phyloP scores from a whole-genome alignment of 2,888 invertebrate genomes.

The Sinhomidia bicolor region DNA sequence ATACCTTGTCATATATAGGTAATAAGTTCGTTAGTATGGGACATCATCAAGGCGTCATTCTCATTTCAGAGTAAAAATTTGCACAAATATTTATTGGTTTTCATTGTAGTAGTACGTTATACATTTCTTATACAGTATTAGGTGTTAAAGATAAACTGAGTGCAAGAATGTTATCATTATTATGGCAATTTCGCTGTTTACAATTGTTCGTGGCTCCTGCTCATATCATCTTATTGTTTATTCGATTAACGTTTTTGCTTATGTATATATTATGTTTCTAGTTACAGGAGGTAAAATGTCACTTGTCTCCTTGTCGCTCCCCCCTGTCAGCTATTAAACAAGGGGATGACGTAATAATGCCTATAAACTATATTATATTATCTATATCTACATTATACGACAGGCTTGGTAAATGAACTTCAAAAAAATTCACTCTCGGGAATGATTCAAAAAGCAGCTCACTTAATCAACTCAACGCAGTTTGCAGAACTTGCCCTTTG shows the following conservation, averaged over 20 bases:
- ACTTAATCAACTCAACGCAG: conserved; percentile 17
- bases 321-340: conserved; percentile 47
- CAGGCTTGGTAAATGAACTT: conserved; percentile 4
- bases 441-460: conserved; percentile 42
- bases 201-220: background rate
- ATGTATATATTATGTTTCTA: conserved; percentile 11
- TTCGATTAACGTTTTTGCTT: background rate
- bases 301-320: conserved; percentile 49
- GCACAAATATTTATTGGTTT: background rate
- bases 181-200: background rate
- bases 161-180: background rate
- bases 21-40: background rate
- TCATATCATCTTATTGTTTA: background rate
- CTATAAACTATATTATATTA: background rate
- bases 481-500: background rate
- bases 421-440: conserved; percentile 27
- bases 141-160: background rate
- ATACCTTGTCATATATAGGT: too few species aligned
- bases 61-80: background rate
- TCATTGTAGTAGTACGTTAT: background rate
- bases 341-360: conserved; percentile 21
- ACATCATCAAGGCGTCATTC: background rate
- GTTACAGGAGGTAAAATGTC: conserved; percentile 46
- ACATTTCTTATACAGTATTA: background rate
- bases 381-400: background rate